A percentile compares a stretch with the other conserved stretches of the same genome.
Conservation (phyloP, 2,888 invertebrate species). For the Cristatella mucedo region DNA sequence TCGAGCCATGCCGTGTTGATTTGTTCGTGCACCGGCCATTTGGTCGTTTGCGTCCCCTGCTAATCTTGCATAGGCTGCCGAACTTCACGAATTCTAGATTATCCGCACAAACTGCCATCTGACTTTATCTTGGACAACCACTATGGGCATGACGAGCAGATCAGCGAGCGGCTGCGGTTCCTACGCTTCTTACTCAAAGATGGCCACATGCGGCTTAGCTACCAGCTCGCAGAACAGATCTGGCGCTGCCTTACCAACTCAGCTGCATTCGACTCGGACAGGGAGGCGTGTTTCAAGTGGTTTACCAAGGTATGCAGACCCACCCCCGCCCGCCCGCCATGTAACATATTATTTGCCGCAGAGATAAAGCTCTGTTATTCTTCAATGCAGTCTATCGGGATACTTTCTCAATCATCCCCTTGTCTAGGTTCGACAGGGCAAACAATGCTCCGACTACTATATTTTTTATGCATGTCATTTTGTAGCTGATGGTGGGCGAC, state of each 20-base stretch:
- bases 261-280: conserved; percentile 74
- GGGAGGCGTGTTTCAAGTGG: conserved; percentile 95
- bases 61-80: too few relatives aligned
- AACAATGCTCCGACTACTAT: too few relatives aligned
- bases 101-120: conserved; percentile 57
- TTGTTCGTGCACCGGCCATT: too few relatives aligned
- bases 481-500: conserved; percentile 47
- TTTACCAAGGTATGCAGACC: conserved; percentile 56
- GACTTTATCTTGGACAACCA: conserved; percentile 52
- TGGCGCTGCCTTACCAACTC: conserved; percentile 89
- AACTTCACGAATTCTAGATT: conserved; percentile 43
- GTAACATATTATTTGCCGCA: too few relatives aligned
- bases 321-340: too few relatives aligned
- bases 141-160: conserved; percentile 78
- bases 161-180: conserved; percentile 81
- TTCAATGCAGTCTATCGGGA: too few relatives aligned
- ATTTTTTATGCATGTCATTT: too few relatives aligned
- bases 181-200: conserved; percentile 50
- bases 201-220: conserved; percentile 87
- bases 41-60: too few relatives aligned
- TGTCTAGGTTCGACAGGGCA: too few relatives aligned
- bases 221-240: conserved; percentile 75
- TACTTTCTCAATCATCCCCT: too few relatives aligned
- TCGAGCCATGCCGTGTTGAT: too few relatives aligned
- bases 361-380: too few relatives aligned